These are phyloP conservation scores for Caenorhabditis virilis DNA, from an alignment of 2,888 invertebrate species.

Conservation along the genomic window DNA sequence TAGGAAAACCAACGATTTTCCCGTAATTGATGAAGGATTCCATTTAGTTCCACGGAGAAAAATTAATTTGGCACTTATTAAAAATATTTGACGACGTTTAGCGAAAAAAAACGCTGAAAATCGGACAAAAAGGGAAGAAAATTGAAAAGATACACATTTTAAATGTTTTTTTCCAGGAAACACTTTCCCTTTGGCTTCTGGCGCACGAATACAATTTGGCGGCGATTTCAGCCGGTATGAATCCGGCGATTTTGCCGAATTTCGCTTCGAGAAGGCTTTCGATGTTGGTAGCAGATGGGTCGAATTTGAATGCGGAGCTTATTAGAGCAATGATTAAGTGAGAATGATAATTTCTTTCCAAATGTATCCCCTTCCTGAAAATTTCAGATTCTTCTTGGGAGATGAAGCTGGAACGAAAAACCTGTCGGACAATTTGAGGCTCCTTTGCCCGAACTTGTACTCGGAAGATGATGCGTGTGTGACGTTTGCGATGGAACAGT, in stretches of 20 bases:
- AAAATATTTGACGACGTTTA: too few species aligned
- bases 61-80: too few species aligned
- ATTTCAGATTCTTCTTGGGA: conserved; percentile 84
- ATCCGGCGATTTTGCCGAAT: conserved; percentile 25
- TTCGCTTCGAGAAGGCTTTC: conserved; percentile 40
- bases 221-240: conserved; percentile 63
- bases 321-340: conserved; percentile 54
- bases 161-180: conserved; percentile 79
- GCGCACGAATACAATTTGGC: conserved; percentile 89
- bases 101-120: too few species aligned
- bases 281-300: conserved; percentile 47
- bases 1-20: too few species aligned
- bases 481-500: conserved; percentile 52
- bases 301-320: conserved; percentile 42
- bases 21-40: too few species aligned
- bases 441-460: conserved; percentile 87
- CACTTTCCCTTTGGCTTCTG: conserved; percentile 89
- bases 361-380: not conserved
- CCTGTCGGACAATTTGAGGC: conserved; percentile 84
- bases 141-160: too few species aligned
- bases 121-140: too few species aligned
- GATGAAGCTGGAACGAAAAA: conserved; percentile 93
- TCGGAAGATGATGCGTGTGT: conserved; percentile 56
- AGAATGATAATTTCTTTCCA: too few species aligned
- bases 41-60: too few species aligned